Evolutionary conservation across 2,888 invertebrate species (phyloP).

Genomic region (Andrena minutula): DNA sequence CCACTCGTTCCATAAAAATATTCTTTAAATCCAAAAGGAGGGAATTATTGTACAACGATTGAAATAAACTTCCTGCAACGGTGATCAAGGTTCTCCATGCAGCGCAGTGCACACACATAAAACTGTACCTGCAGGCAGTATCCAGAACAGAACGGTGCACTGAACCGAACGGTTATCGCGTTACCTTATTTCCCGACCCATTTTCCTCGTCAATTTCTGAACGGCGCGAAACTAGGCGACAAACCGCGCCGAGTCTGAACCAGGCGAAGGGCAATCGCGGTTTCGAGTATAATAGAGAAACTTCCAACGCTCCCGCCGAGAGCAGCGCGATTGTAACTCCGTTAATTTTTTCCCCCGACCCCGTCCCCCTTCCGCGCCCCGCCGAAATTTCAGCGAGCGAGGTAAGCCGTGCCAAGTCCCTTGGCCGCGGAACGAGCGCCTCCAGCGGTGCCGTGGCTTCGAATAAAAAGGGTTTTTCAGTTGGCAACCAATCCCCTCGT

Average conservation of each 20-base stretch:
- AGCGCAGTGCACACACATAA: background rate
- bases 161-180: slow-evolving; percentile 35
- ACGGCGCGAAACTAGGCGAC: slow-evolving; percentile 27
- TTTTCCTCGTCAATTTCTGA: slow-evolving; percentile 43
- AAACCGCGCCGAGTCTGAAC: slow-evolving; percentile 14
- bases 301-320: slow-evolving; percentile 36
- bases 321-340: slow-evolving; percentile 29
- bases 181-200: slow-evolving; percentile 54
- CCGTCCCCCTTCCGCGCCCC: background rate
- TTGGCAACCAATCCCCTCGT: slow-evolving; percentile 48
- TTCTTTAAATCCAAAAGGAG: background rate
- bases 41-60: background rate
- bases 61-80: background rate
- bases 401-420: slow-evolving; percentile 54
- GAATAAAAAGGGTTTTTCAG: slow-evolving; percentile 48
- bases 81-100: background rate
- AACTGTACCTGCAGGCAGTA: background rate
- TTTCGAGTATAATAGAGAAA: slow-evolving; percentile 47
- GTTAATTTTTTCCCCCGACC: slow-evolving; percentile 22
- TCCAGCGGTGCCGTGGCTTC: slow-evolving; percentile 16
- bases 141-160: background rate
- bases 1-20: background rate
- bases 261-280: slow-evolving; percentile 22
- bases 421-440: slow-evolving; percentile 31
- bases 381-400: slow-evolving; percentile 37